phyloP scores from a whole-genome alignment of 2,113 vertebrate genomes.

The Arizona elegans region DNA sequence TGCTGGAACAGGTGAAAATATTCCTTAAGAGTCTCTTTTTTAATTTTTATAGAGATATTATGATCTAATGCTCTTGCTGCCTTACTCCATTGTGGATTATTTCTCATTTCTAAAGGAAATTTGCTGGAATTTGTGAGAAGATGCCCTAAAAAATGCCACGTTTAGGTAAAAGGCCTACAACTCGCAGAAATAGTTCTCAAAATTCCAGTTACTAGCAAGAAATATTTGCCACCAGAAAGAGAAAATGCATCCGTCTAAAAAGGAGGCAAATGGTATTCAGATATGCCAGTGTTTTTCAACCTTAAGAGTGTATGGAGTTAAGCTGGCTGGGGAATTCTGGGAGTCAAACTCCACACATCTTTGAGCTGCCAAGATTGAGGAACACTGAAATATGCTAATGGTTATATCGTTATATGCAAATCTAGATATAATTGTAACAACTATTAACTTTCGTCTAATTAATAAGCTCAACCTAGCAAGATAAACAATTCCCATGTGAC shows the following conservation, averaged over 20 bases:
- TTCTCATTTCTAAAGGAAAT: neutral
- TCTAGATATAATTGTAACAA: neutral
- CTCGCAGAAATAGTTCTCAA: neutral
- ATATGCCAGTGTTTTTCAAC: neutral
- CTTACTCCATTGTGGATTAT: neutral
- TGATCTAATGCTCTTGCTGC: neutral
- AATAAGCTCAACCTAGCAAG: neutral
- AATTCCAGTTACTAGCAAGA: neutral
- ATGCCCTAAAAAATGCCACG: no score
- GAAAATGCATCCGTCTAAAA: neutral
- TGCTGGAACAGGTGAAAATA: neutral
- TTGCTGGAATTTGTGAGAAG: neutral
- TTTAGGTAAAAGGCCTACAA: neutral
- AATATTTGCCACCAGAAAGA: neutral
- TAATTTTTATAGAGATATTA: neutral
- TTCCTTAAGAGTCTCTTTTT: neutral
- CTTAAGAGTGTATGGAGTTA: neutral
- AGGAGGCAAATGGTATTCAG: neutral
- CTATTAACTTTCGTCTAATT: neutral
- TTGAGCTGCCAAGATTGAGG: neutral
- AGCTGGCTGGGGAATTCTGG: neutral
- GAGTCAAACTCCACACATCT: neutral
- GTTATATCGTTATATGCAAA: neutral
- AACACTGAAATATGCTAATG: neutral
- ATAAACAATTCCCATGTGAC: neutral